These are phyloP conservation scores for Babylonia areolata DNA, from an alignment of 1,140 invertebrate species.

Conservation along the genomic window DNA sequence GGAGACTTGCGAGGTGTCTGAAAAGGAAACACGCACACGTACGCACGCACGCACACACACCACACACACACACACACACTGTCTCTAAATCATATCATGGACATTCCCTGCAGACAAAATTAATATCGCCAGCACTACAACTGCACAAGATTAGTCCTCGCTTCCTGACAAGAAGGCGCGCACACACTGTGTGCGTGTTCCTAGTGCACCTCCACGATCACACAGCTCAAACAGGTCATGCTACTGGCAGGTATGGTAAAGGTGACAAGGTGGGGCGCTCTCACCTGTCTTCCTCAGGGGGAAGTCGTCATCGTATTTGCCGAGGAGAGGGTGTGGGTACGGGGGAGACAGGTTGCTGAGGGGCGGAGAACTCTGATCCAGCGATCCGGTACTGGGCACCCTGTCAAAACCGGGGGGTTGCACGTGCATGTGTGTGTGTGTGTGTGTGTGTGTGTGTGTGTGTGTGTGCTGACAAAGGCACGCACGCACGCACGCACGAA, in stretches of 20 bases:
- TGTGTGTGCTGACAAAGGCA: neutral
- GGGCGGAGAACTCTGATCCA: constrained; percentile 71
- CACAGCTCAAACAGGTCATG: neutral
- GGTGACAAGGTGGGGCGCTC: constrained; percentile 4
- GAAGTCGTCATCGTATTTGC: constrained; percentile 90
- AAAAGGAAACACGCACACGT: too few species aligned
- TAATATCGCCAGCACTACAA: too few species aligned
- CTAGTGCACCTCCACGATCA: too few species aligned
- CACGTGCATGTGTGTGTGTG: constrained; percentile 9
- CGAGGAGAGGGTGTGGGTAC: constrained; percentile 77
- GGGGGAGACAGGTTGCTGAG: constrained; percentile 71
- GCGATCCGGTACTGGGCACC: constrained; percentile 55
- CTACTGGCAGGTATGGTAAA: neutral
- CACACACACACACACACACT: too few species aligned
- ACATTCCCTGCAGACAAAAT: too few species aligned
- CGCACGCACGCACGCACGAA: neutral
- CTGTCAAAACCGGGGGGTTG: constrained; percentile 47
- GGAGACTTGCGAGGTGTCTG: too few species aligned
- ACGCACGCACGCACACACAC: too few species aligned
- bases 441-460: neutral
- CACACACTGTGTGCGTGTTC: too few species aligned
- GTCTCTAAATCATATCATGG: too few species aligned
- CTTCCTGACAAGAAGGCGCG: neutral
- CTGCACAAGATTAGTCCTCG: neutral
- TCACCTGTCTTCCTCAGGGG: constrained; percentile 95